Conservation (phyloP, 2,113 vertebrate species). For the Chloebia gouldiae region DNA sequence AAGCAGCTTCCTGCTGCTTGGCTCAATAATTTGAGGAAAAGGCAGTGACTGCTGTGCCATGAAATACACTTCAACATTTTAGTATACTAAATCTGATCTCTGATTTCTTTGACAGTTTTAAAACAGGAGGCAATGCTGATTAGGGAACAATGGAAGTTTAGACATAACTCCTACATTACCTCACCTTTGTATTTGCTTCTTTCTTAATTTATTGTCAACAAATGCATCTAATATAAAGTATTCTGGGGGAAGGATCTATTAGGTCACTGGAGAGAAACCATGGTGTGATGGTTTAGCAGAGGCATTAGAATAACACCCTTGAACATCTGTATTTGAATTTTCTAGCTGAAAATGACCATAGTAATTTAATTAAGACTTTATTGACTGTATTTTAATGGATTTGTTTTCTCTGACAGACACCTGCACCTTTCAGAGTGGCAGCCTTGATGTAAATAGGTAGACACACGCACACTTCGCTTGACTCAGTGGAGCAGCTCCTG, state of each 20-base stretch:
- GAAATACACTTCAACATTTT: not conserved
- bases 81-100: not conserved
- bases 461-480: fast-evolving
- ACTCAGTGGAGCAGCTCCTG: not conserved
- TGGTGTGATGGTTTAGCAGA: not conserved
- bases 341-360: not conserved
- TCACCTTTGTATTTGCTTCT: not conserved
- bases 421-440: not conserved
- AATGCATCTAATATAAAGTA: not conserved
- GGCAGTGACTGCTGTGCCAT: not conserved
- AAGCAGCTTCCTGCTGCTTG: not conserved
- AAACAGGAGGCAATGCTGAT: not conserved
- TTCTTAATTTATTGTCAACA: not conserved
- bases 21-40: not conserved
- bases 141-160: not conserved
- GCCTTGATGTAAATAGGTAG: not conserved
- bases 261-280: not conserved
- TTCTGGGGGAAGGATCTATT: not conserved
- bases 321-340: not conserved
- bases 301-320: not conserved
- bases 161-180: not conserved
- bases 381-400: not conserved
- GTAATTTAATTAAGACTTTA: not conserved
- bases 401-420: not conserved
- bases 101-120: not conserved